A percentile compares a stretch with the other conserved stretches of the same genome.
Evolutionary conservation across 2,888 invertebrate genomes (phyloP).

Genomic region (Euplexia lucipara): DNA sequence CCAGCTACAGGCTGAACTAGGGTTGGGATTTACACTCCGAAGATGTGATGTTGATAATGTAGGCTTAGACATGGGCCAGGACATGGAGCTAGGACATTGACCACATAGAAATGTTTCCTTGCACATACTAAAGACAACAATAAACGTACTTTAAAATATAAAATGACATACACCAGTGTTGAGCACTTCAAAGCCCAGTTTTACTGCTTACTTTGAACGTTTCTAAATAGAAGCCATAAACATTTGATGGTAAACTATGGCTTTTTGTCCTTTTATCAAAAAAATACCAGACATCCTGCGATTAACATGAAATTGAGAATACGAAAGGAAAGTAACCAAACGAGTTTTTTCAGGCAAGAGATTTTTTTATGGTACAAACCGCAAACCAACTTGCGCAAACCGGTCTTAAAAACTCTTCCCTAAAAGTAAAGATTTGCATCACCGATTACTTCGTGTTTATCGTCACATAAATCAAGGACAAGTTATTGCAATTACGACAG

Average conservation of each 20-base stretch:
- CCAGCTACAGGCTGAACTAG: conserved; percentile 52
- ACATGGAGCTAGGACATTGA: no score
- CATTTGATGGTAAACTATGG: conserved; percentile 63
- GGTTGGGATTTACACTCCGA: conserved; percentile 16
- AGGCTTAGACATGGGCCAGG: no score
- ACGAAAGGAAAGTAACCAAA: conserved; percentile 33
- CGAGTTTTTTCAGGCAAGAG: conserved; percentile 17
- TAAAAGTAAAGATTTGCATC: conserved; percentile 67
- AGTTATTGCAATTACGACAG: conserved; percentile 73
- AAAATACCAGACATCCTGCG: conserved; percentile 54
- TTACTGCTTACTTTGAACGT: conserved; percentile 72
- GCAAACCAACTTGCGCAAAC: conserved; percentile 27
- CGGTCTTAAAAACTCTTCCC: conserved; percentile 44
- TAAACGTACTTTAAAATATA: conserved; percentile 50
- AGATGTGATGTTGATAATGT: conserved; percentile 5
- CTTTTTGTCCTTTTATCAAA: conserved; percentile 61
- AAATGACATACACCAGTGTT: conserved; percentile 69
- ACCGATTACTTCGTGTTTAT: conserved; percentile 65
- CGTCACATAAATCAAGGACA: conserved; percentile 70
- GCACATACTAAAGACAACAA: conserved; percentile 19
- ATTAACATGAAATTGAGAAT: conserved; percentile 32
- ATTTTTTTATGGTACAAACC: conserved; percentile 37
- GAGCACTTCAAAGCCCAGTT: conserved; percentile 74
- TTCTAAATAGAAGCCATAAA: conserved; percentile 72
- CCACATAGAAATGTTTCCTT: no score